Conservation (phyloP, 1,140 invertebrate species). For the Caenorhabditis brenneri region DNA sequence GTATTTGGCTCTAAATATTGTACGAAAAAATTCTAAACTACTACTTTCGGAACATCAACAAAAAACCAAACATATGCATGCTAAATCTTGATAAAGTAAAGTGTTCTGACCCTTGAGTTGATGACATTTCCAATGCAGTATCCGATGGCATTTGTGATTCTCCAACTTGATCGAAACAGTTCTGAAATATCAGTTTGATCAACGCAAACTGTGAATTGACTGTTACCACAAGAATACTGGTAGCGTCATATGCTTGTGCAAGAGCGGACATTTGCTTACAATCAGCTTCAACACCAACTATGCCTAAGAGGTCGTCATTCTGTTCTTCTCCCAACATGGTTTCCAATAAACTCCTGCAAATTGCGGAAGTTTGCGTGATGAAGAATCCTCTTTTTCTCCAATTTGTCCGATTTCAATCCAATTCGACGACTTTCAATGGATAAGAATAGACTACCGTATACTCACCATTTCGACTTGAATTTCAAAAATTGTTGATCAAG, state of each 20-base stretch:
- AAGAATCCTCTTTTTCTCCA: background rate
- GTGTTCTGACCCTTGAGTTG: background rate
- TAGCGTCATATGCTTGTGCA: constrained; percentile 12
- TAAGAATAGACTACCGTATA: background rate
- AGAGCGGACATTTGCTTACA: constrained; percentile 12
- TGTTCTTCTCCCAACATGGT: background rate
- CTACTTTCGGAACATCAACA: background rate
- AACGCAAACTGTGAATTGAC: no score
- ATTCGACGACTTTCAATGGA: background rate
- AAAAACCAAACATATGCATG: no score
- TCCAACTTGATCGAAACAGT: constrained; percentile 30
- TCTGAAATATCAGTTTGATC: background rate
- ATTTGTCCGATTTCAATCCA: background rate
- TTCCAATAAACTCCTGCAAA: background rate
- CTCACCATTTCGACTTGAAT: background rate
- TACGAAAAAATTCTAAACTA: no score
- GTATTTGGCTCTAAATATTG: background rate
- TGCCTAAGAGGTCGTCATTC: background rate
- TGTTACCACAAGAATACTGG: constrained; percentile 23
- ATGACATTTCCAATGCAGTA: constrained; percentile 19
- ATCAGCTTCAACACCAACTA: constrained; percentile 7
- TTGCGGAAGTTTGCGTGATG: background rate
- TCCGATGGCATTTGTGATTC: constrained; percentile 15
- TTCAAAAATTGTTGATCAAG: constrained; percentile 35
- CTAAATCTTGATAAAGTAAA: no score